Conservation (phyloP, 2,797 vertebrate species). For the Sebastes diaconus region DNA sequence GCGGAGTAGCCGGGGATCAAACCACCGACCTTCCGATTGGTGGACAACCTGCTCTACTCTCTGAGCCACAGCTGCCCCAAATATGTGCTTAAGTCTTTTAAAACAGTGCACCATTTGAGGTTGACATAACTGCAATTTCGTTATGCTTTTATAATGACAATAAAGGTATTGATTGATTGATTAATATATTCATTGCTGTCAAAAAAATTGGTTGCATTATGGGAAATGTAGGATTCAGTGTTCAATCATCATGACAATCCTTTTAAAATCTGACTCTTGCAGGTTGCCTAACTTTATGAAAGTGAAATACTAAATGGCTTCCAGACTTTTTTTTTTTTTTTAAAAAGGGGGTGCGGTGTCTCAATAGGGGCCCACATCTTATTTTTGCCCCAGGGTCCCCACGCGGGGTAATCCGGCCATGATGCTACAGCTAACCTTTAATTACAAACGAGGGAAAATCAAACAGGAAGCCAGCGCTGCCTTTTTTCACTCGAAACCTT, state of each 20-base stretch:
- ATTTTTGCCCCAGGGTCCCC: not conserved
- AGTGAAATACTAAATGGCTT: not conserved
- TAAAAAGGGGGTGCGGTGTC: not conserved
- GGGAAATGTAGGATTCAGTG: not conserved
- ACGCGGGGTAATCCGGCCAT: not conserved
- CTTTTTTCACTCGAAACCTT: slow-evolving; percentile 3
- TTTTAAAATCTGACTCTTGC: not conserved
- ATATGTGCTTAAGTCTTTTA: too few species aligned
- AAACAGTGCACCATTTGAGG: too few species aligned
- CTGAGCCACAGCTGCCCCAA: too few species aligned
- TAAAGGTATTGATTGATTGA: too few species aligned
- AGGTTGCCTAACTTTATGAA: not conserved
- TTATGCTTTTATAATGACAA: too few species aligned
- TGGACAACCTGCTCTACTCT: too few species aligned
- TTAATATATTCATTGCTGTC: not conserved
- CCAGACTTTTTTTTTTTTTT: not conserved
- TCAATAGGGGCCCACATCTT: not conserved
- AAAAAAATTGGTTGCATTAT: not conserved
- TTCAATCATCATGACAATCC: not conserved
- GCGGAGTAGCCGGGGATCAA: too few species aligned
- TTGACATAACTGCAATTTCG: too few species aligned
- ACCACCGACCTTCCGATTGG: too few species aligned
- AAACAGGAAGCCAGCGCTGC: slow-evolving; percentile 28
- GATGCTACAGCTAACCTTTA: slow-evolving; percentile 16
- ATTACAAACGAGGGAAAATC: slow-evolving; percentile 32